phyloP scores from a whole-genome alignment of 2,113 vertebrate genomes.

The Phylloscopus trochiloides region DNA sequence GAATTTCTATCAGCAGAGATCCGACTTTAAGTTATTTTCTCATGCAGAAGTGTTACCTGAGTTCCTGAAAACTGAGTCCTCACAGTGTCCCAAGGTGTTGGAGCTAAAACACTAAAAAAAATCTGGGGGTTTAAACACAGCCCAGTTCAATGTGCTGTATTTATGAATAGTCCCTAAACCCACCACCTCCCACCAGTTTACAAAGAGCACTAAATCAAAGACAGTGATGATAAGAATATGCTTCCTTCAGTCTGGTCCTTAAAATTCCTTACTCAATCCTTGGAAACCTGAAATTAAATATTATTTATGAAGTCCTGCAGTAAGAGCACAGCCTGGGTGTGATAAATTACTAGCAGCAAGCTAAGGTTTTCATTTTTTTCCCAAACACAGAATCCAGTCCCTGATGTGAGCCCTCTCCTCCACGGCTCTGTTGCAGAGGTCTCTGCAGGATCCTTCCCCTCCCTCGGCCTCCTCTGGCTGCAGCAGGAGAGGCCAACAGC shows the following conservation, averaged over 20 bases:
- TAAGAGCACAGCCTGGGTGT: slow-evolving; percentile 1
- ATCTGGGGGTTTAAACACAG: background rate
- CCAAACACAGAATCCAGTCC: background rate
- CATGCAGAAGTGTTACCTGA: background rate
- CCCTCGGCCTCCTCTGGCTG: background rate
- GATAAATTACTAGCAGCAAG: slow-evolving; percentile 38
- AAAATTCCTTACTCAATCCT: slow-evolving; percentile 40
- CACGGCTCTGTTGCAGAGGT: background rate
- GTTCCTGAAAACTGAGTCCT: background rate
- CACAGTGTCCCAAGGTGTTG: background rate
- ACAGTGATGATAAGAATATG: background rate
- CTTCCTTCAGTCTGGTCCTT: slow-evolving; percentile 39
- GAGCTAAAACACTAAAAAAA: background rate
- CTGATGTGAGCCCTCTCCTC: background rate
- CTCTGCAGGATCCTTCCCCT: slow-evolving; percentile 2
- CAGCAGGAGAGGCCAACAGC: slow-evolving; percentile 9
- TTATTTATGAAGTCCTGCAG: slow-evolving; percentile 57
- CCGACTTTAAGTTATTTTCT: background rate
- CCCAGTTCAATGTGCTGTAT: background rate
- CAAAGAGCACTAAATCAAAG: background rate
- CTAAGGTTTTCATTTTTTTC: background rate
- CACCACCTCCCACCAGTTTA: background rate
- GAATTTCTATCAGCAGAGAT: background rate
- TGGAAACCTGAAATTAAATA: slow-evolving; percentile 51
- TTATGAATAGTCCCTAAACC: background rate